These are phyloP conservation scores for Pristionchus fissidentatus DNA, from an alignment of 2,888 invertebrate species.

Conservation along the genomic window DNA sequence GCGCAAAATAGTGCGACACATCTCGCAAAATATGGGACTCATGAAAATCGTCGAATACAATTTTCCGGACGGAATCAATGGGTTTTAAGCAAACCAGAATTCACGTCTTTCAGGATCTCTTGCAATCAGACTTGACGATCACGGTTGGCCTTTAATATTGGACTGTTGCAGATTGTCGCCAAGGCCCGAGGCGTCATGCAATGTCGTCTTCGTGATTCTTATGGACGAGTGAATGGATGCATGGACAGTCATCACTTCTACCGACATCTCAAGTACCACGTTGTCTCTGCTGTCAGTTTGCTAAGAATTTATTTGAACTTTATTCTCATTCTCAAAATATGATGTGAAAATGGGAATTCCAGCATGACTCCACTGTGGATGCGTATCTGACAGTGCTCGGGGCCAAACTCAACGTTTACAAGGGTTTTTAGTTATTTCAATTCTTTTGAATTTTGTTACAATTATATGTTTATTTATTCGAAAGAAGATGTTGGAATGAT, in stretches of 20 bases:
- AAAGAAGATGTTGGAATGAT: too few relatives aligned
- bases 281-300: neutral
- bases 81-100: too few relatives aligned
- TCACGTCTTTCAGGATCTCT: too few relatives aligned
- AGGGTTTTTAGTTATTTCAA: too few relatives aligned
- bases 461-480: too few relatives aligned
- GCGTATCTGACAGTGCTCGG: neutral
- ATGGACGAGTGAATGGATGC: neutral
- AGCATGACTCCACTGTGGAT: neutral
- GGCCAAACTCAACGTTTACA: neutral
- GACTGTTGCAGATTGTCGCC: neutral
- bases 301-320: neutral
- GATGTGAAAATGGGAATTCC: neutral
- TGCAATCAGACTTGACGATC: too few relatives aligned
- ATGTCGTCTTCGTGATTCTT: neutral
- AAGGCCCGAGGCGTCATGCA: neutral
- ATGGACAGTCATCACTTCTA: slow-evolving; percentile 18
- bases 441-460: too few relatives aligned
- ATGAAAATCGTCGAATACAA: too few relatives aligned
- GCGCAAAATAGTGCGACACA: too few relatives aligned
- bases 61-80: too few relatives aligned
- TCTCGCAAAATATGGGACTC: too few relatives aligned
- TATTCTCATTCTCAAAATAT: neutral
- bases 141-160: too few relatives aligned
- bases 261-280: slow-evolving; percentile 36